Evolutionary conservation across 2,797 vertebrate species (phyloP).

Genomic region (Xenops minutus): DNA sequence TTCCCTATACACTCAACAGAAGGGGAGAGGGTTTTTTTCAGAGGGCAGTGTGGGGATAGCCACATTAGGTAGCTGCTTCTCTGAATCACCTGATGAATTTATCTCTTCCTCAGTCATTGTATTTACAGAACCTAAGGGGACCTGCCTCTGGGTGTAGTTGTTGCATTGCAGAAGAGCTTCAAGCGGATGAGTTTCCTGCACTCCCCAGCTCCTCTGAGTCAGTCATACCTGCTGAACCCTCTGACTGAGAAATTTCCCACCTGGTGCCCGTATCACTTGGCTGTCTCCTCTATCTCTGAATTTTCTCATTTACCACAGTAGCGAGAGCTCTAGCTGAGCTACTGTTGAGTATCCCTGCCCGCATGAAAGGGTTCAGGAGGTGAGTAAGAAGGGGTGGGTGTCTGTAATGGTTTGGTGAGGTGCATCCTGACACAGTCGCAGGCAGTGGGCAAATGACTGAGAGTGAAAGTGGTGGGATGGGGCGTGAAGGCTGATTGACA

Average conservation of each 20-base stretch:
- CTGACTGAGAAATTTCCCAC: not conserved
- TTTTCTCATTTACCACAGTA: not conserved
- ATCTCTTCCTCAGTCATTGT: not conserved
- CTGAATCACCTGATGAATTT: not conserved
- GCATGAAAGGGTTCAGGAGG: not conserved
- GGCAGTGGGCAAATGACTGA: constrained; percentile 43
- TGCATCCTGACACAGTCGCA: not conserved
- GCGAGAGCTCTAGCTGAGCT: not conserved
- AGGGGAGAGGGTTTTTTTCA: not conserved
- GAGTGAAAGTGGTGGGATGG: constrained; percentile 38
- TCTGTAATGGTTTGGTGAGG: not conserved
- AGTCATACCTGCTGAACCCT: not conserved
- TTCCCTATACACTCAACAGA: not conserved
- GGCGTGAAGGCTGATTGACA: constrained; percentile 6
- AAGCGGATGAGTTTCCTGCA: not conserved
- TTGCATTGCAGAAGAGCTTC: constrained; percentile 2
- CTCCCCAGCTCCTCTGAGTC: accelerated
- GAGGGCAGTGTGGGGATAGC: not conserved
- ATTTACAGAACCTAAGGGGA: not conserved
- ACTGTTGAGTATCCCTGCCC: not conserved
- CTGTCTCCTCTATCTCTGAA: not conserved
- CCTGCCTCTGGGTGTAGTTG: constrained; percentile 25
- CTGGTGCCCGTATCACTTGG: not conserved
- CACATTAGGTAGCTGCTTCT: not conserved
- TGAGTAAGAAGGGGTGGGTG: constrained; percentile 25